Evolutionary conservation across 1,140 invertebrate species (phyloP), one percentile per base, ranked within the genome.

Genomic region (Reticulitermes speratus): DNA sequence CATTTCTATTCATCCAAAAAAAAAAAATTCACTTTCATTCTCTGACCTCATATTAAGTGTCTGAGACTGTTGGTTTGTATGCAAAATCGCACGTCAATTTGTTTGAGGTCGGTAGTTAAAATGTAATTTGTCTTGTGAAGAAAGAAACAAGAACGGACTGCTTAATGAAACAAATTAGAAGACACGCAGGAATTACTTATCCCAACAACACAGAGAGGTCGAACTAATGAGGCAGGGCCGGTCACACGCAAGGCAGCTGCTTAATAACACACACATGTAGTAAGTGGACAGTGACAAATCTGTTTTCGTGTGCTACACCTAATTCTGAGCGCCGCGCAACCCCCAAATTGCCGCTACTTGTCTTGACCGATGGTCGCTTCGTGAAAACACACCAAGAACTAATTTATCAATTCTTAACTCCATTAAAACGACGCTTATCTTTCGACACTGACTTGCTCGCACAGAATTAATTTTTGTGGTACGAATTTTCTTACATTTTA

Each of bases 281-380:
- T 25, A 86, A 86, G 86, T 86, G 86, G 86, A 86, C 86, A 86
- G 48, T 86, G 86, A 86, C 65, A 86, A 86, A 86, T 86, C 59
- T 44, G 86, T 65, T 86, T 86, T 83, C 86, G 86, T 48, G 44
- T 30, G 83, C 52, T 55, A 30, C 55, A 25, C 7, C 85, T 48
- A 16, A 55, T 55, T 21, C 52, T 55, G 52, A 14, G 19, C 14
- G 52, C 19, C 52, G 14, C 52, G 21, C 44, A 23, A 45, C 32
- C 25, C 44, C 21, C 83, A 84, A 44, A 32, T 82, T 44, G 25
- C 81, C 21, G 82, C 32, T 52, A 44, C 65, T 30, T 75, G n/a
- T 75, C n/a, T 75, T 75, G 65, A 75, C 65, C n/a, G 65, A 75
- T 75, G 65, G 65, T 75, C 65, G 25, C 65, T 30, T 75, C 65